These are phyloP conservation scores for Cossypha niveicapilla DNA, from an alignment of 2,797 vertebrate genomes.

Conservation along the genomic window DNA sequence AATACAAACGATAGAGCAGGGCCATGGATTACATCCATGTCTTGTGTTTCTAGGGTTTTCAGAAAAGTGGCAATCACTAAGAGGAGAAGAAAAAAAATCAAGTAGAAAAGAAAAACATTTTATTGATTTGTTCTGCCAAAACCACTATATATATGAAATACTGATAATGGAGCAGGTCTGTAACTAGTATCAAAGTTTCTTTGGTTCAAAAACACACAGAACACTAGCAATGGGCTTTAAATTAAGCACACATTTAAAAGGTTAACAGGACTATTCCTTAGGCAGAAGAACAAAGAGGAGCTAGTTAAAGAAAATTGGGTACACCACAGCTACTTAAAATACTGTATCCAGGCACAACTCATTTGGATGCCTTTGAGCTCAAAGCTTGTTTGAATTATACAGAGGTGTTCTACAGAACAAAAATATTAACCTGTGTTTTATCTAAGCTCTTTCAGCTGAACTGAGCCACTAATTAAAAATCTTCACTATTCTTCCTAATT, in stretches of 20 bases:
- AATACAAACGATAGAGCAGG: not conserved
- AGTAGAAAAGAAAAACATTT: not conserved
- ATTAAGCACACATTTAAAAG: conserved; percentile 54
- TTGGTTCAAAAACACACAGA: conserved; percentile 24
- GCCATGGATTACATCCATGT: not conserved
- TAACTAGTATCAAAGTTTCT: conserved; percentile 15
- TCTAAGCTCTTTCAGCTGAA: conserved; percentile 11
- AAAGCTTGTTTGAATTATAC: conserved; percentile 48
- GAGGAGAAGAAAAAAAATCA: not conserved
- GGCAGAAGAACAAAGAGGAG: conserved; percentile 55
- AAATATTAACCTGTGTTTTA: conserved; percentile 19
- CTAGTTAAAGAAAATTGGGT: conserved; percentile 25
- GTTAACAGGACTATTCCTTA: conserved; percentile 31
- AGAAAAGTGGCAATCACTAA: not conserved
- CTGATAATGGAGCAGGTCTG: not conserved
- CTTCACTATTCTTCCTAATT: not conserved
- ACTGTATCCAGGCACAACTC: conserved; percentile 29
- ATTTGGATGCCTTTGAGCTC: conserved; percentile 44
- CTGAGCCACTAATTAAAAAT: conserved; percentile 31
- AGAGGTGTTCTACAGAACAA: conserved; percentile 35
- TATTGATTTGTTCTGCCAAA: conserved; percentile 19
- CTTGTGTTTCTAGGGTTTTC: not conserved
- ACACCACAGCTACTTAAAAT: conserved; percentile 20
- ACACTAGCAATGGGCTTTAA: conserved; percentile 32
- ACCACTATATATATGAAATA: not conserved